Base-by-base conservation (phyloP, 2,797 vertebrate genomes). In the Thamnophis elegans region DNA sequence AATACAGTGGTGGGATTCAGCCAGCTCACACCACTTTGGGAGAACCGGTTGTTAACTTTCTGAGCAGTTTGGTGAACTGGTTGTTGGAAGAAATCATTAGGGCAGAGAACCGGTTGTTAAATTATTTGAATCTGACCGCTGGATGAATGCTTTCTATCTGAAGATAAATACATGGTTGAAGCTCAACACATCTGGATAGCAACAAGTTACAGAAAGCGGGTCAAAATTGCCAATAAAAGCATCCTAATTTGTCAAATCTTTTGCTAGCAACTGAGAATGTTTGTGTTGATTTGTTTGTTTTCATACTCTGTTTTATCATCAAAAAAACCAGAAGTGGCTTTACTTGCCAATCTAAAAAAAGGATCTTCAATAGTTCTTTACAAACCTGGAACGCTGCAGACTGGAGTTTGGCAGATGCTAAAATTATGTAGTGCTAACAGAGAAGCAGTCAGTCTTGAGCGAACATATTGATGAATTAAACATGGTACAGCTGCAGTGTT, bases 391-490 rank as follows among this genome's bases (percentile, higher is more conserved):
- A 88, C 95, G 65, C 94, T 95, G 93, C 5, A 93, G 94, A 89
- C 93, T 93, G 95, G 68, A 94, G 94, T 96, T 96, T 96, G 94
- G 96, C 97, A 97, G 96, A 96, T 93, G 94, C 90, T 95, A 96
- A 96, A 96, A 96, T 95, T 95, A 92, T 94, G 89, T 95, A 94
- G 94, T 94, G 96, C 88, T 94, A 97, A 94, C 92, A 73, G 93
- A 92, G 92, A 93, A 85, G 95, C 92, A 96, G 95, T 94, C 92
- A 95, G 94, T 89, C 94, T 95, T 92, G 94, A 96, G 95, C 95
- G 95, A 97, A 91, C 93, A 96, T 95, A 92, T 96, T 93, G 92
- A 97, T 97, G 95, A 97, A 97, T 97, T 97, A 97, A 97, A 96
- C 95, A 97, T 97, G 94, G 93, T 96, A 94, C 97, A 97, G 96